Base-by-base conservation (phyloP, 2,888 invertebrate genomes). In the Andrena bicolor region DNA sequence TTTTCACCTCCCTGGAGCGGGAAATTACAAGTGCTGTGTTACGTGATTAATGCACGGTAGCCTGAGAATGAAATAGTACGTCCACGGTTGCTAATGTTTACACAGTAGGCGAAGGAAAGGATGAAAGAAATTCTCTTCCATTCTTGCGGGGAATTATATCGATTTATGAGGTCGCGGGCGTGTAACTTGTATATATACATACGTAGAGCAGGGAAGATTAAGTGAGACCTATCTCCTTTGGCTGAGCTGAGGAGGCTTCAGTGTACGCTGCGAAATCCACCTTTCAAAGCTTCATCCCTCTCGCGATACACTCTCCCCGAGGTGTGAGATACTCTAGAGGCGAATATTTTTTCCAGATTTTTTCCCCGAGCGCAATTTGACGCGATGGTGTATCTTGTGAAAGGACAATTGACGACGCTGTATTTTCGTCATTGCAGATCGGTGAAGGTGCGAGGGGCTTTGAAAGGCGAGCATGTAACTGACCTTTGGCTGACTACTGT, bases 1-100 rank as follows among this genome's bases (percentile, higher is more conserved):
- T 78, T 78, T 61, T 48, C 48, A 10, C 48, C 49, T 49, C 41
- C 48, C 1, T 26, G 20, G 60, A 30, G 64, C 35, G 32, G n/a
- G 28, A 35, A 68, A 68, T 70, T 61, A 28, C 61, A 20, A 68
- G 56, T n/a, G 32, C 10, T 10, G 41, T 10, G 60, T 66, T 8
- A 41, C 26, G 41, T 28, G 56, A 78, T 56, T 65, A 72, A 68
- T n/a, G 28, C 26, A 32, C 26, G 13, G 32, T 10, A 16, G 28
- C 20, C 16, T 20, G 10, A 5, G 35, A 58, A 26, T 32, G 26
- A 23, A 28, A 8, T n/a, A 6, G 61, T 41, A 63, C 32, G 51
- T 26, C 60, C 60, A 65, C 58, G n/a, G 49, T 10, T 1, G 35
- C 5, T 23, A 41, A 30, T 35, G 53, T 16, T 23, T 23, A 23